Base-by-base conservation (phyloP, 2,113 vertebrate species). In the Oryzias melastigma region DNA sequence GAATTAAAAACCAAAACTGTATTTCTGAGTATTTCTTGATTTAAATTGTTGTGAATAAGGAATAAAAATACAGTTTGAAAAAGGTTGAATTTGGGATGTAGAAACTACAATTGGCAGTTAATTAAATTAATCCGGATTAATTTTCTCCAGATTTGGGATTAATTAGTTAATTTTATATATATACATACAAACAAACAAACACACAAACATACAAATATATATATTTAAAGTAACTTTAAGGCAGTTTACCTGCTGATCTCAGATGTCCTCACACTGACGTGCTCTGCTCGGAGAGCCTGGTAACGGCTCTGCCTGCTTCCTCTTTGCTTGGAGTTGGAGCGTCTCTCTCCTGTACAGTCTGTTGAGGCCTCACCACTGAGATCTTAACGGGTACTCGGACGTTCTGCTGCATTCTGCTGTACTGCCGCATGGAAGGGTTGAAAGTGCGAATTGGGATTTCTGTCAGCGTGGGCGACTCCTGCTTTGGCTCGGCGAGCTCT, bases 281-380 rank as follows among this genome's bases (percentile, higher is more conserved):
- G 0, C 92, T 92, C 82, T 93, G 92, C 85, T 94, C 92, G 8
- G 95, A 81, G 84, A 92, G 94, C 41, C 91, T 87, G 44, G 90
- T 93, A 62, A 93, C 24, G 0, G 91, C 92, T 58, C 92, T 92
- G 4, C 90, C 88, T 5, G 85, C 85, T 48, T 93, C 91, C 52
- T 95, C 93, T 70, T 88, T 87, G 25, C 87, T 88, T 73, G 88
- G 93, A 3, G 77, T 50, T 45, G 65, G 78, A 74, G 92, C 92
- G 4, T 90, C 86, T 73, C 84, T 92, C 66, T 70, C 82, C 3
- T 50, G 43, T 17, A 73, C 91, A 83, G 71, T 61, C 87, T 87
- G 85, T 78, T 14, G 92, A 79, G 73, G 94, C 46, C 82, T 92
- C 77, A 52, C 92, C 80, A 80, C 88, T 88, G 87, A 82, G 47